Evolutionary conservation across 2,113 vertebrate genomes (phyloP).

Genomic region (Myotis brandtii): DNA sequence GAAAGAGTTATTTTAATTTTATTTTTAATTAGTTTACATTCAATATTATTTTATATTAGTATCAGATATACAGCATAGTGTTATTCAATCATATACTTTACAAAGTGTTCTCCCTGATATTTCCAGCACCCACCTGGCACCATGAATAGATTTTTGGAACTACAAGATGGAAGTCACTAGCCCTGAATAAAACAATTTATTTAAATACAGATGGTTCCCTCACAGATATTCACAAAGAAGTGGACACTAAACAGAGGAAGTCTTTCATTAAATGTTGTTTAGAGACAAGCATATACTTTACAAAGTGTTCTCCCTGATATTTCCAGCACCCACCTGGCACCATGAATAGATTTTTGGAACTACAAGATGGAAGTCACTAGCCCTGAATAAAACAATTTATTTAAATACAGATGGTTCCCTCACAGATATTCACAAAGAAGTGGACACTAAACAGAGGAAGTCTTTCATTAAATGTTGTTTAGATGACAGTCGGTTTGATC

Average conservation of each 20-base stretch:
- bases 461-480: constrained; percentile 22
- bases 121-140: neutral
- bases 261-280: constrained; percentile 22
- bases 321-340: neutral
- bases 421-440: neutral
- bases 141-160: neutral
- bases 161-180: neutral
- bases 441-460: neutral
- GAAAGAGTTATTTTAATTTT: neutral
- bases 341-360: neutral
- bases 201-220: neutral
- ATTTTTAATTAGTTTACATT: neutral
- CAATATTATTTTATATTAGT: neutral
- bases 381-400: neutral
- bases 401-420: neutral
- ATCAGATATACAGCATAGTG: neutral
- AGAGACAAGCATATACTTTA: neutral
- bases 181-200: neutral
- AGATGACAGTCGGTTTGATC: neutral
- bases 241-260: neutral
- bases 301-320: neutral
- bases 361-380: neutral
- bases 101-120: neutral
- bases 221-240: neutral
- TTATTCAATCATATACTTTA: neutral